Percentiles rank a stretch among this genome's conserved stretches.
Conservation (phyloP, 2,888 invertebrate species). For the Drosophila nr. perissopoda region DNA sequence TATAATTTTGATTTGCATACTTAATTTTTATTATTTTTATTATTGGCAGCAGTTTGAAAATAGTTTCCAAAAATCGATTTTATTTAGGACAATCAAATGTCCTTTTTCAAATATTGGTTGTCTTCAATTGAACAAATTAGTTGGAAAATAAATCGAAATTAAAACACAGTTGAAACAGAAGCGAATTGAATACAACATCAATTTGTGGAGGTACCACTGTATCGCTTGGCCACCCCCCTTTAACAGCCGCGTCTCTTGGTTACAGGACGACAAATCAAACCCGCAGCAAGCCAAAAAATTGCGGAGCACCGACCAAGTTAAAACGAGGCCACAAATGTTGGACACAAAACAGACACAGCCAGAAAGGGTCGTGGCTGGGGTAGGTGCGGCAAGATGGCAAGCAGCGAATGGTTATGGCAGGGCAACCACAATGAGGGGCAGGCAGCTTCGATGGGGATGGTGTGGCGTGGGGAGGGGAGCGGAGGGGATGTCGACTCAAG, state of each 20-base stretch:
- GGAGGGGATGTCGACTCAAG: conserved; percentile 20
- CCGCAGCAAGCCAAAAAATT: conserved; percentile 71
- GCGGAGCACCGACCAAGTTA: conserved; percentile 77
- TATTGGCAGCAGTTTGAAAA: not conserved
- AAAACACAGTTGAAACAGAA: not conserved
- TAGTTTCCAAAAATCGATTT: not conserved
- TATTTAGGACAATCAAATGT: not conserved
- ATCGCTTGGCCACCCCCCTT: not conserved
- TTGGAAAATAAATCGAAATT: not conserved
- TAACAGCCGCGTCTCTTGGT: conserved; percentile 21
- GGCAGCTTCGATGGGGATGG: conserved; percentile 19
- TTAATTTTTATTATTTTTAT: not conserved
- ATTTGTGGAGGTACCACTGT: conserved; percentile 1
- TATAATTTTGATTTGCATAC: not conserved
- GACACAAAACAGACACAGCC: conserved; percentile 20
- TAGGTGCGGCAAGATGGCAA: not conserved
- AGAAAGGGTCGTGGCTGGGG: conserved; percentile 6
- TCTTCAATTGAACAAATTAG: not conserved
- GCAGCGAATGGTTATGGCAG: conserved; percentile 21
- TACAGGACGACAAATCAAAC: conserved; percentile 58
- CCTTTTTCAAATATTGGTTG: not conserved
- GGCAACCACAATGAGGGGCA: conserved; percentile 56
- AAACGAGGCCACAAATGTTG: conserved; percentile 68
- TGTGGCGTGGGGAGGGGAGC: not conserved
- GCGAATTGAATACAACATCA: not conserved